Conservation (phyloP, 2,797 vertebrate species). For the Pangasius larnaudii region DNA sequence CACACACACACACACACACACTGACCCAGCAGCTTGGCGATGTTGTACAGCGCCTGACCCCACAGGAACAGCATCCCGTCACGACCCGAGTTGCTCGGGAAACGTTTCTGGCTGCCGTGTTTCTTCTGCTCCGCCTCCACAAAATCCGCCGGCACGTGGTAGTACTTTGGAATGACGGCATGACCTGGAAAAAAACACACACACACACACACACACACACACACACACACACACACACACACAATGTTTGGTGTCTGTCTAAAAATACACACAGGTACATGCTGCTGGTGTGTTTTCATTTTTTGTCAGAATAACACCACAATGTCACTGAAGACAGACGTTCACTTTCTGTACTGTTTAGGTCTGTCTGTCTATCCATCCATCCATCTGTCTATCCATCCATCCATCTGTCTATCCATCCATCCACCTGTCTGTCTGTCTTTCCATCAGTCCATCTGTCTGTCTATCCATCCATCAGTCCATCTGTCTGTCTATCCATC, state of each 20-base stretch:
- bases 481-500: not conserved
- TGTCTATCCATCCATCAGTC: not conserved
- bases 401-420: not conserved
- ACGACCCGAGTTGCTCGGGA: slow-evolving; percentile 90
- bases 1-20: slow-evolving; percentile 8
- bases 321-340: too few species aligned
- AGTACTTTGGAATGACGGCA: slow-evolving; percentile 91
- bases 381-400: rapidly evolving
- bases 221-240: slow-evolving; percentile 14
- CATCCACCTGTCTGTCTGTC: not conserved
- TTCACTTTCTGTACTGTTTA: too few species aligned
- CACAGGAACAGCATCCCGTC: slow-evolving; percentile 93
- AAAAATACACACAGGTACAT: not conserved
- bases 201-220: slow-evolving; percentile 4
- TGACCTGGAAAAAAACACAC: slow-evolving; percentile 73
- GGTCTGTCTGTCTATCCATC: too few species aligned
- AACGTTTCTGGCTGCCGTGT: slow-evolving; percentile 91
- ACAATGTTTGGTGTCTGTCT: not conserved
- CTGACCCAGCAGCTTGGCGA: slow-evolving; percentile 91
- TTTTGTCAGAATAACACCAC: not conserved
- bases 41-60: slow-evolving; percentile 92
- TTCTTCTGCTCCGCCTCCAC: slow-evolving; percentile 89
- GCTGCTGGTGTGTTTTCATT: not conserved
- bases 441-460: rapidly evolving
- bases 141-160: slow-evolving; percentile 93